Evolutionary conservation across 2,888 invertebrate species (phyloP).

Genomic region (Nephrotoma guestfalica): DNA sequence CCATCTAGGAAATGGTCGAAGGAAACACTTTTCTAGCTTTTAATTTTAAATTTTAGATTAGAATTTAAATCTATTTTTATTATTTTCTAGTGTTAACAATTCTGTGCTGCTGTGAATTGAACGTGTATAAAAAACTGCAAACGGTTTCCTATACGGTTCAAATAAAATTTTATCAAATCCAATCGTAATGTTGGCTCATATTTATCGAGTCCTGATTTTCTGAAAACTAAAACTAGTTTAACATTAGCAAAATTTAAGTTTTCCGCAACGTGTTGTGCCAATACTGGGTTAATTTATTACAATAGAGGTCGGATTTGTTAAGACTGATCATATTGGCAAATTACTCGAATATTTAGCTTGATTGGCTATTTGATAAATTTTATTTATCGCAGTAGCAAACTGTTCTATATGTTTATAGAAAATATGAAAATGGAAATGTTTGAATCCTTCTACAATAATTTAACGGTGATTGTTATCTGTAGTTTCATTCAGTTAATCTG

Average conservation of each 20-base stretch:
- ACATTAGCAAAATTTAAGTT: too few relatives aligned
- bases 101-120: slow-evolving; percentile 10
- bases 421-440: background rate
- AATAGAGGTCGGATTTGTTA: too few relatives aligned
- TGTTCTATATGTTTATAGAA: background rate
- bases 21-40: slow-evolving; percentile 61
- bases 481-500: background rate
- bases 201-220: too few relatives aligned
- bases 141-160: background rate
- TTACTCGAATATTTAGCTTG: too few relatives aligned
- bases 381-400: background rate
- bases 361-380: too few relatives aligned
- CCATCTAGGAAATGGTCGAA: slow-evolving; percentile 45
- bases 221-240: too few relatives aligned
- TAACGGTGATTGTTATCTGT: background rate
- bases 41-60: slow-evolving; percentile 1
- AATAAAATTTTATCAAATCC: background rate
- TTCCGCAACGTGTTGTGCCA: too few relatives aligned
- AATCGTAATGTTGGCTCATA: background rate
- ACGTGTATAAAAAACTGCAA: background rate
- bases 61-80: background rate
- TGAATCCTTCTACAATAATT: background rate
- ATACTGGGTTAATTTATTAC: too few relatives aligned
- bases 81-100: background rate
- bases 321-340: too few relatives aligned